These are phyloP conservation scores for Aspidapion aeneum DNA, from an alignment of 2,888 invertebrate species.

Conservation along the genomic window DNA sequence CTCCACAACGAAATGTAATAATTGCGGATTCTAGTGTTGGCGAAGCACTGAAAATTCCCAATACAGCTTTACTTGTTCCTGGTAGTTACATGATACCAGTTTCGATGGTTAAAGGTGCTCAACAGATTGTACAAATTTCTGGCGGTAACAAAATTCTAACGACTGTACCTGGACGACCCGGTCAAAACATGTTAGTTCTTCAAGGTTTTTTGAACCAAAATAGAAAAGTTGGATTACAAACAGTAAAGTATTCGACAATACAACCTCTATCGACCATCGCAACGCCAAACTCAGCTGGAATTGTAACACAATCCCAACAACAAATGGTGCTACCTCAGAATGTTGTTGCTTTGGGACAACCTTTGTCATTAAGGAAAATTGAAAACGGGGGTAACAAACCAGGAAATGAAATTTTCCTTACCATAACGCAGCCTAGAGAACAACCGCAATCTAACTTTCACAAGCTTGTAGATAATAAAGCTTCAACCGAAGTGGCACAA, in stretches of 20 bases:
- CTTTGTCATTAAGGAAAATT: conserved; percentile 45
- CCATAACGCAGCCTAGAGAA: conserved; percentile 44
- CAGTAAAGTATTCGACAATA: conserved; percentile 52
- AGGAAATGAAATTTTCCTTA: conserved; percentile 42
- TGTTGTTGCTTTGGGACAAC: conserved; percentile 44
- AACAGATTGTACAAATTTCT: conserved; percentile 70
- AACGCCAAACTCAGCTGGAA: conserved; percentile 45
- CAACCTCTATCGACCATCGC: conserved; percentile 47
- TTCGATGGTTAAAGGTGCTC: conserved; percentile 67
- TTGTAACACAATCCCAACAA: conserved; percentile 46
- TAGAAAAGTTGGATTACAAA: conserved; percentile 56
- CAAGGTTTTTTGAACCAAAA: conserved; percentile 66
- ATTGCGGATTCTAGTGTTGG: conserved; percentile 58
- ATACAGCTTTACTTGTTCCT: conserved; percentile 67
- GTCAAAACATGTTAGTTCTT: conserved; percentile 61
- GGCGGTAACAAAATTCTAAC: conserved; percentile 60
- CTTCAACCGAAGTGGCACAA: conserved; percentile 27
- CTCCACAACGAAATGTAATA: conserved; percentile 54
- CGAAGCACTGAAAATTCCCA: conserved; percentile 62
- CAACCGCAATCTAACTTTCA: not conserved
- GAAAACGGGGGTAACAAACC: conserved; percentile 40
- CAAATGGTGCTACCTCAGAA: conserved; percentile 47
- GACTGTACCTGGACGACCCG: conserved; percentile 51
- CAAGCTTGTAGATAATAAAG: not conserved
- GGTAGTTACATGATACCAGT: conserved; percentile 70